phyloP scores from a whole-genome alignment of 2,888 invertebrate genomes.

The Plusia festucae region DNA sequence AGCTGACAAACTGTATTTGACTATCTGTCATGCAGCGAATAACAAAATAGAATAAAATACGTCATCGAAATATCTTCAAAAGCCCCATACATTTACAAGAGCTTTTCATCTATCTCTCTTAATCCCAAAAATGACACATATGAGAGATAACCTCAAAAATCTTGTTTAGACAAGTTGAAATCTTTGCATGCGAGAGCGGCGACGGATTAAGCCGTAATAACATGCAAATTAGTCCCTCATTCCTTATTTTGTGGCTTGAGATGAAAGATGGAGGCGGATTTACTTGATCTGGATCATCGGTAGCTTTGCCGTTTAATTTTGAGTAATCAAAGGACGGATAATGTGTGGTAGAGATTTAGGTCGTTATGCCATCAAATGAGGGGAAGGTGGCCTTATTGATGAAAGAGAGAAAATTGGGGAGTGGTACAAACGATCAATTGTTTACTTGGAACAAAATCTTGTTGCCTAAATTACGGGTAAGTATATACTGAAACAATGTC shows the following conservation, averaged over 20 bases:
- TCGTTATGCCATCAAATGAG: neutral
- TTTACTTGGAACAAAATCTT: neutral
- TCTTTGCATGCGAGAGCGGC: conserved; percentile 66
- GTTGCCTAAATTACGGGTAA: neutral
- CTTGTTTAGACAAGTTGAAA: conserved; percentile 66
- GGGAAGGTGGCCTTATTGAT: neutral
- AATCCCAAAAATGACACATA: conserved; percentile 27
- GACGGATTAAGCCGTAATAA: conserved; percentile 79
- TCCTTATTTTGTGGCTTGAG: conserved; percentile 59
- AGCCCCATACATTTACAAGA: too few species aligned
- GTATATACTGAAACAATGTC: too few species aligned
- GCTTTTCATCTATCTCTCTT: conserved; percentile 21
- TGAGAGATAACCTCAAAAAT: conserved; percentile 62
- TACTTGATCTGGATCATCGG: neutral
- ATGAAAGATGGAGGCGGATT: conserved; percentile 43
- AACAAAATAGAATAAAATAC: neutral
- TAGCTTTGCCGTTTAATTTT: neutral
- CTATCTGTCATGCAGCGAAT: too few species aligned
- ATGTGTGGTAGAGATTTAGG: neutral
- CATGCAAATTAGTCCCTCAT: conserved; percentile 80
- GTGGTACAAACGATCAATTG: neutral
- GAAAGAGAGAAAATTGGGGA: too few species aligned
- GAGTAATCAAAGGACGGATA: neutral
- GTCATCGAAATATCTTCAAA: neutral
- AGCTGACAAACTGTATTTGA: too few species aligned